phyloP scores from a whole-genome alignment of 2,888 invertebrate species.

The Lacanobia oleracea region DNA sequence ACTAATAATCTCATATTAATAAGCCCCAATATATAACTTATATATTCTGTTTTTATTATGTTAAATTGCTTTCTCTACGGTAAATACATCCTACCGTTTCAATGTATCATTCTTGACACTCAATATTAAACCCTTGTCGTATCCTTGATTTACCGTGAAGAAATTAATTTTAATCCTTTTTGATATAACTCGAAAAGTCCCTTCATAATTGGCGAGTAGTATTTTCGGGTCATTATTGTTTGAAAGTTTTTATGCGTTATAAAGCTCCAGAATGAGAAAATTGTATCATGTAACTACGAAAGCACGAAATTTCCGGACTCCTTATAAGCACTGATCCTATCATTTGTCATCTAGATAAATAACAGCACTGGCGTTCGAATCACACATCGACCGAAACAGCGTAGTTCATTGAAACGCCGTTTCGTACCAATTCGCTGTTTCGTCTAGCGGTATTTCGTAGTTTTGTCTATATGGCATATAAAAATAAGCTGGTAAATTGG shows the following conservation, averaged over 20 bases:
- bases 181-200: neutral
- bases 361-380: neutral
- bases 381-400: neutral
- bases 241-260: neutral
- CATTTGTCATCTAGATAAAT: neutral
- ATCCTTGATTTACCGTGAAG: neutral
- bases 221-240: neutral
- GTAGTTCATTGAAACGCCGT: neutral
- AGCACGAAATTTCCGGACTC: no score
- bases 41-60: neutral
- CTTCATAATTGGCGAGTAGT: neutral
- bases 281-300: neutral
- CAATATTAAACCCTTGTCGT: neutral
- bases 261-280: neutral
- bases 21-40: neutral
- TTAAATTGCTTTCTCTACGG: conserved; percentile 12
- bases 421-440: neutral
- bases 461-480: neutral
- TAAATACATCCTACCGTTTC: neutral
- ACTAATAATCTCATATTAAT: neutral
- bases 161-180: neutral
- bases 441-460: conserved; percentile 5
- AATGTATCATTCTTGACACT: neutral
- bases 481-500: conserved; percentile 14
- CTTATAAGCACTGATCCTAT: no score